Evolutionary conservation across 1,140 invertebrate genomes (phyloP), one percentile per base, ranked within the genome.

Genomic region (Cyphomyrmex costatus): DNA sequence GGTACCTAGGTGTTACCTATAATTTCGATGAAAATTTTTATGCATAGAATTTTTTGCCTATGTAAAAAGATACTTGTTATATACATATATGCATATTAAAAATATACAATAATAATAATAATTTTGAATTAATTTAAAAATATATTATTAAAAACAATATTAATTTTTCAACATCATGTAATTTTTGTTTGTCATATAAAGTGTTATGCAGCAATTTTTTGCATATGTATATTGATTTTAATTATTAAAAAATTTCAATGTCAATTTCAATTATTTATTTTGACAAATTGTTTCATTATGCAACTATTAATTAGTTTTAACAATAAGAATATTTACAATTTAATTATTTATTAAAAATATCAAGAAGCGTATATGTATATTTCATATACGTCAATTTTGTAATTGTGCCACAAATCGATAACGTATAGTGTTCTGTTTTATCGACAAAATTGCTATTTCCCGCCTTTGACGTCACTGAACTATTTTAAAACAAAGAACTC

Each of bases 391-490:
- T 33, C 8, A 30, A 70, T 65, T 10, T 4, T 21, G n/a, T 24
- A 19, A 14, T 46, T 10, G 12, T 7, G 42, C n/a, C 7, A n/a
- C 58, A 42, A 63, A 87, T 92, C 91, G 84, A 90, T 91, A 89
- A 89, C 42, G 8, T 4, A 14, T 36, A 76, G 90, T 51, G 66
- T 10, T 78, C 92, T 92, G 60, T 78, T 53, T 92, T 93, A 92
- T 86, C 92, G 92, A 91, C 90, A 10, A 61, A 10, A 73, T 66
- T 42, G 36, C 6, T 53, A 51, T 83, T 24, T 58, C 36, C 30
- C 46, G 21, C 21, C 21, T 30, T 27, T 63, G 24, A 60, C 53
- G 12, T 82, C 33, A 42, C 30, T 3, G 27, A 5, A 27, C 24
- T 73, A 56, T 36, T 70, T 16, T n/a, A 24, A 56, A 70, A 51